These are phyloP conservation scores for Paraescarpia echinospica DNA, from an alignment of 1,140 invertebrate genomes.

Conservation along the genomic window DNA sequence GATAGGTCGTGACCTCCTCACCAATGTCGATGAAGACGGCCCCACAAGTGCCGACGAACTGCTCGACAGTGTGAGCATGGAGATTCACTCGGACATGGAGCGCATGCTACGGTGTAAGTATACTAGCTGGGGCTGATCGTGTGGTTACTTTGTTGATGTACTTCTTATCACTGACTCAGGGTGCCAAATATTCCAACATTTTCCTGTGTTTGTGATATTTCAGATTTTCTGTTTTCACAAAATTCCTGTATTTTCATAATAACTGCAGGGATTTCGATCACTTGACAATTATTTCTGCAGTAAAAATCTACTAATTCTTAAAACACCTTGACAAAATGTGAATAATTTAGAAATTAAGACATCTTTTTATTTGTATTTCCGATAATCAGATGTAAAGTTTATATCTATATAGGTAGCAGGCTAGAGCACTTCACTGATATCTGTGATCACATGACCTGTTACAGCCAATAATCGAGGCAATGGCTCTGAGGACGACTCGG, in stretches of 20 bases:
- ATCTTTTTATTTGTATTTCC: background rate
- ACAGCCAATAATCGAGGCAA: conserved; percentile 55
- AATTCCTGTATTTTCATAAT: no score
- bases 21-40: conserved; percentile 51
- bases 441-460: conserved; percentile 36
- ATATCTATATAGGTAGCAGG: background rate
- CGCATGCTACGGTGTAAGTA: conserved; percentile 60
- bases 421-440: background rate
- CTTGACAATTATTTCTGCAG: no score
- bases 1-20: conserved; percentile 53
- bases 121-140: background rate
- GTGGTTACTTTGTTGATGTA: background rate
- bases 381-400: background rate
- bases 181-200: no score
- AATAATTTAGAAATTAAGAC: conserved; percentile 15
- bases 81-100: conserved; percentile 45
- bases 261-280: no score
- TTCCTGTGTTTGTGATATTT: no score
- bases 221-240: no score
- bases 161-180: no score
- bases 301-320: no score
- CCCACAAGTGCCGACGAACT: conserved; percentile 54
- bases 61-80: conserved; percentile 47
- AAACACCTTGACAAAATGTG: background rate
- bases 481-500: conserved; percentile 63